Percentiles rank a stretch among this genome's conserved stretches.
phyloP scores from a whole-genome alignment of 2,888 invertebrate genomes.

The Drosophila crucigera region DNA sequence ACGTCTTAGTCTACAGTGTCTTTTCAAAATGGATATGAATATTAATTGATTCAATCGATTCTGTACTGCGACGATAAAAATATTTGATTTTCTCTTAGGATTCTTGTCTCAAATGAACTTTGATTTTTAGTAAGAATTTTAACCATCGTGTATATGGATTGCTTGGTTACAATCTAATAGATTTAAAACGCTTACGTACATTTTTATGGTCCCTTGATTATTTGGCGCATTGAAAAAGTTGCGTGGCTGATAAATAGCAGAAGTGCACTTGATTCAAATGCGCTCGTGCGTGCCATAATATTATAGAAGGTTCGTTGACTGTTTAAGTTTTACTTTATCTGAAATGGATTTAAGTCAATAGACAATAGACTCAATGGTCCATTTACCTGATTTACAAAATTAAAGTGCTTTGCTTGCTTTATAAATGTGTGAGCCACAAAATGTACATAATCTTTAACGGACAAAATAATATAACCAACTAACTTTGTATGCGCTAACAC shows the following conservation, averaged over 20 bases:
- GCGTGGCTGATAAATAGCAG: constrained; percentile 1
- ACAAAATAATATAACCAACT: constrained; percentile 1
- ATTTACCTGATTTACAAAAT: constrained; percentile 31
- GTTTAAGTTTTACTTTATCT: constrained; percentile 32
- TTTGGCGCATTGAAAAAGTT: constrained; percentile 54
- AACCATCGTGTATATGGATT: background rate
- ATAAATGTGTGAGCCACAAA: background rate
- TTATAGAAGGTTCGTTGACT: constrained; percentile 54
- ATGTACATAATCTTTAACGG: constrained; percentile 8
- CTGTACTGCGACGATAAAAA: background rate
- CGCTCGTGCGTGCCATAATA: constrained; percentile 56
- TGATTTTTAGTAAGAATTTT: background rate
- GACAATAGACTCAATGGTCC: constrained; percentile 7
- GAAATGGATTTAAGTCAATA: constrained; percentile 17
- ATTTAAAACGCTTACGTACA: constrained; percentile 8
- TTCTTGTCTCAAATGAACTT: background rate
- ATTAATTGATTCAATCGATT: background rate
- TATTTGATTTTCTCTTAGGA: background rate
- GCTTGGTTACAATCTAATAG: background rate
- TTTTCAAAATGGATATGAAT: background rate
- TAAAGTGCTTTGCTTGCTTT: constrained; percentile 28
- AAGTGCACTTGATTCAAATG: constrained; percentile 49
- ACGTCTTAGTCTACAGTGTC: background rate
- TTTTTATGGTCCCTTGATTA: constrained; percentile 74
- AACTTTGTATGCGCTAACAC: background rate